These are phyloP conservation scores for Agonopterix heracliana DNA, from an alignment of 2,888 invertebrate genomes.

Conservation along the genomic window DNA sequence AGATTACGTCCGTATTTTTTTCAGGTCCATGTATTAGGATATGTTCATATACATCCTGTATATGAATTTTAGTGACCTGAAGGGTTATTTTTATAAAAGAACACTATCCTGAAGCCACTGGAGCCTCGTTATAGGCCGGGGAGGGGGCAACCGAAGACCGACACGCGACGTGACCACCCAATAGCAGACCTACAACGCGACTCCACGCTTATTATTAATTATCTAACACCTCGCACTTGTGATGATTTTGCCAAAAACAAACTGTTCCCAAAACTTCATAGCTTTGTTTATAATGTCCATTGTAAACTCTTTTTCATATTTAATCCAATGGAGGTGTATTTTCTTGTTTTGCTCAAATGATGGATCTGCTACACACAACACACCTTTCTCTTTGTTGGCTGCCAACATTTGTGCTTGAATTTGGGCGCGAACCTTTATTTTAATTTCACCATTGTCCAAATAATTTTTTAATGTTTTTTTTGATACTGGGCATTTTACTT, in stretches of 20 bases:
- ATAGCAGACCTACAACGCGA: no score
- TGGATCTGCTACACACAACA: conserved; percentile 13
- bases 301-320: conserved; percentile 5
- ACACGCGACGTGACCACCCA: no score
- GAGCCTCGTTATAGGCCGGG: no score
- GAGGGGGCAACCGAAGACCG: no score
- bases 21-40: no score
- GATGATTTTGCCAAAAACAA: conserved; percentile 3
- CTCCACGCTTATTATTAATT: no score
- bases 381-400: conserved; percentile 2
- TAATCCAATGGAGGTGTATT: background rate
- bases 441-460: conserved; percentile 1
- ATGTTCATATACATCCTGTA: no score
- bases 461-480: conserved; percentile 4
- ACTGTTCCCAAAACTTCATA: conserved; percentile 8
- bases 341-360: conserved; percentile 10
- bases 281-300: conserved; percentile 4
- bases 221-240: no score
- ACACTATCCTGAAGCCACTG: no score
- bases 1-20: no score
- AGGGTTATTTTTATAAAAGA: no score
- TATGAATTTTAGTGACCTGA: no score
- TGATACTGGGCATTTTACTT: conserved; percentile 9
- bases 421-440: conserved; percentile 8
- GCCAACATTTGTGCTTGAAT: conserved; percentile 10